phyloP scores from a whole-genome alignment of 30 jellyfish, hydroid and myxozoan genomes.

The Turritopsis dohrnii region DNA sequence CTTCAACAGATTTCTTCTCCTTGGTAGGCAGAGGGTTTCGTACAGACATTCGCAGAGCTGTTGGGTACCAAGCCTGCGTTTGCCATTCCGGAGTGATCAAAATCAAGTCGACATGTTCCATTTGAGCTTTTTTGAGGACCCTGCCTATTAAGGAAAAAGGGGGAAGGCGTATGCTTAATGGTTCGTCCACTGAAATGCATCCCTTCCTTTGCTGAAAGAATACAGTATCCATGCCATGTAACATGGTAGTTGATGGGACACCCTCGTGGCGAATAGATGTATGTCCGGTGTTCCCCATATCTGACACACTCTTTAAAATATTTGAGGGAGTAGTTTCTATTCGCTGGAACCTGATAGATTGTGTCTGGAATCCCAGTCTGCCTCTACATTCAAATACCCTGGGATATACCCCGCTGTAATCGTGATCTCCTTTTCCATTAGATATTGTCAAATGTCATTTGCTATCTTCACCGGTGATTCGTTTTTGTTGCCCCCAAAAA shows the following conservation, averaged over 20 bases:
- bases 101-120: conserved; percentile 3
- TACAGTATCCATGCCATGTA: neutral
- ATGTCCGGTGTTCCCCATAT: neutral
- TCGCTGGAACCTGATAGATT: neutral
- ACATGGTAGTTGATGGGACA: neutral
- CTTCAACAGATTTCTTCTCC: neutral
- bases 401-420: neutral
- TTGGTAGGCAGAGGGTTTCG: conserved; percentile 4
- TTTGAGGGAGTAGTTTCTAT: neutral
- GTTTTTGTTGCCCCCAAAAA: no score
- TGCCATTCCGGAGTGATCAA: conserved; percentile 24
- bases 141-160: conserved; percentile 21
- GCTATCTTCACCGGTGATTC: no score
- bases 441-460: no score
- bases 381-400: neutral
- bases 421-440: neutral
- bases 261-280: neutral
- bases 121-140: conserved; percentile 13
- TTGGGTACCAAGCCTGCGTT: conserved; percentile 2
- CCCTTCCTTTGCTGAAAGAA: conserved; percentile 27
- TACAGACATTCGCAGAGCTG: conserved; percentile 10
- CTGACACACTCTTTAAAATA: neutral
- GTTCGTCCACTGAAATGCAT: conserved; percentile 18
- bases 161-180: conserved; percentile 5
- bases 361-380: neutral